phyloP scores from a whole-genome alignment of 2,888 invertebrate species.

The Salpingus planirostris region DNA sequence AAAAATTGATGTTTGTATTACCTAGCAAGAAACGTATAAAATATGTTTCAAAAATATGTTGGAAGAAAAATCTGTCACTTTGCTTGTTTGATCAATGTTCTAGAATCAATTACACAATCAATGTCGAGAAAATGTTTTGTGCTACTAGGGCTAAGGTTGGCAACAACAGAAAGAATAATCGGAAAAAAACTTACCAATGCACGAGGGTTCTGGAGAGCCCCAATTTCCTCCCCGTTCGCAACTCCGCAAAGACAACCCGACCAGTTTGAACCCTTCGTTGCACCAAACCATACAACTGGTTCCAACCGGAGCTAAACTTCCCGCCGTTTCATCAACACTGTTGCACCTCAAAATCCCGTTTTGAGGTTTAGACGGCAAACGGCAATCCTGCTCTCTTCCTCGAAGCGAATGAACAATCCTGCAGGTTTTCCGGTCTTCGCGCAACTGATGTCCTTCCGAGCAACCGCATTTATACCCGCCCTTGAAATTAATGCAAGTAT shows the following conservation, averaged over 20 bases:
- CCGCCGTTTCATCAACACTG: conserved; percentile 12
- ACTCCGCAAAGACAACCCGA: conserved; percentile 44
- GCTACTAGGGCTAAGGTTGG: too few species aligned
- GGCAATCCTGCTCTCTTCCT: too few species aligned
- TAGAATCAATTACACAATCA: too few species aligned
- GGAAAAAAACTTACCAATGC: too few species aligned
- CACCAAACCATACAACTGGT: conserved; percentile 46
- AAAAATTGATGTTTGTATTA: too few species aligned
- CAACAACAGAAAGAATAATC: too few species aligned
- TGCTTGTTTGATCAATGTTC: too few species aligned
- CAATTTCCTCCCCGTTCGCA: conserved; percentile 46
- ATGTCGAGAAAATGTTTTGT: too few species aligned
- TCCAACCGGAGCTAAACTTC: conserved; percentile 28
- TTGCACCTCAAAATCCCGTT: conserved; percentile 30
- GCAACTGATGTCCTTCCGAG: conserved; percentile 34
- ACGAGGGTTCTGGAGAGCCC: conserved; percentile 44
- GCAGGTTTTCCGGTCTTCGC: conserved; percentile 24
- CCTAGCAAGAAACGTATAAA: too few species aligned
- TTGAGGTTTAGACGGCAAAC: conserved; percentile 22
- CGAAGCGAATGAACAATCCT: conserved; percentile 9
- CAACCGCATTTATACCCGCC: conserved; percentile 47
- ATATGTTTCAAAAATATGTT: too few species aligned
- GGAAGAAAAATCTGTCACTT: too few species aligned
- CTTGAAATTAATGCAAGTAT: conserved; percentile 42
- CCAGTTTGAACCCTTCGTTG: conserved; percentile 46